Conservation (phyloP, 2,888 invertebrate species). For the Tipula unca region DNA sequence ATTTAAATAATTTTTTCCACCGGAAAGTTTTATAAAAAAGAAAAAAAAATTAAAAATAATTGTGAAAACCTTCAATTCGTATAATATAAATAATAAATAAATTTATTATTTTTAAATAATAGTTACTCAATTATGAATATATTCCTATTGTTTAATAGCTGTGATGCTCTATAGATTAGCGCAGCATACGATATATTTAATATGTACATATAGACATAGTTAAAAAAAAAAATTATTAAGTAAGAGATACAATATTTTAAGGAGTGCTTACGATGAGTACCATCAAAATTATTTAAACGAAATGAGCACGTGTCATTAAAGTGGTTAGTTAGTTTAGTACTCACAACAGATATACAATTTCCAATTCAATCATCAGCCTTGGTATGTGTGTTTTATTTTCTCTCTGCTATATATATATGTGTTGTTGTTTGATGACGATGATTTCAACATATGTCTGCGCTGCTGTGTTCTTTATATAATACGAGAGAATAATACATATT, state of each 20-base stretch:
- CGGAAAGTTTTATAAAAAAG: not conserved
- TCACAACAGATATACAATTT: not conserved
- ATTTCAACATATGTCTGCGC: not conserved
- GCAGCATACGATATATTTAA: not conserved
- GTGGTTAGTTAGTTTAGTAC: not conserved
- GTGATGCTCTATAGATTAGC: not conserved
- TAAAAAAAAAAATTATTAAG: not conserved
- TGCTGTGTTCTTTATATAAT: not conserved
- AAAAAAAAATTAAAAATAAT: not conserved
- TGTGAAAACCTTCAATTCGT: not conserved
- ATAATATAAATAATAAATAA: not conserved
- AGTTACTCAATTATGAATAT: not conserved
- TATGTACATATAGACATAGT: not conserved
- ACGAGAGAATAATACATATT: not conserved
- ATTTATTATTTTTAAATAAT: not conserved
- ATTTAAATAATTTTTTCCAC: not conserved
- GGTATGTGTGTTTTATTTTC: not conserved
- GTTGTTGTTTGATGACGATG: not conserved
- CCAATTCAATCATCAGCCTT: not conserved
- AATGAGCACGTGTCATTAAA: not conserved
- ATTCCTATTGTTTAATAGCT: not conserved
- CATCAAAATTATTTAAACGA: not conserved
- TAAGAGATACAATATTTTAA: not conserved
- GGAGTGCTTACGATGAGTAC: not conserved
- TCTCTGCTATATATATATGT: not conserved